Evolutionary conservation across 2,888 invertebrate genomes (phyloP), one percentile per base, ranked within the genome.

Genomic region (Drosophila robusta): DNA sequence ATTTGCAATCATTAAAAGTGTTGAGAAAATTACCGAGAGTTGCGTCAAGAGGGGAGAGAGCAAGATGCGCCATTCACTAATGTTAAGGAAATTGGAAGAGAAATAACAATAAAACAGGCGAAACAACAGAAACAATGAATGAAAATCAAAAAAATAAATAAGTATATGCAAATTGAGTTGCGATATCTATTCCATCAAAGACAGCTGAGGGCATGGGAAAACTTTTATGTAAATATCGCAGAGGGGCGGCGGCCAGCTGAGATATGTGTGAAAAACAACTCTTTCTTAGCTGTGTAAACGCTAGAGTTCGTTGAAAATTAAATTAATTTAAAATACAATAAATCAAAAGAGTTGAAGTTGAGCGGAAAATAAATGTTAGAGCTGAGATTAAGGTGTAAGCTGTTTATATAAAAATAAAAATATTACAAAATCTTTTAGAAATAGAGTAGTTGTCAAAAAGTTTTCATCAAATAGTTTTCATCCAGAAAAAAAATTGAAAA

Each of bases 161-260:
- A 42, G 12, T 14, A 65, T 66, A 80, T 80, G 80, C 64, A 70
- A 80, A 82, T 75, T 70, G 67, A 18, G 52, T 58, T 75, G 50
- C 16, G 18, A 22, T 24, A 66, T 18, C 47, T 39, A 34, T 34
- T 34, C 12, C 34, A 34, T 29, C 14, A 26, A 24, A 62, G 38
- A n/a, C 29, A 44, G 41, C 44, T n/a, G 44, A 32, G 32, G 45
- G 8, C 58, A 60, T 73, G 57, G 45, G 73, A 75, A 77, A 62
- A 47, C 57, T 62, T 57, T 46, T 45, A 34, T 75, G 57, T 26
- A 45, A 38, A 22, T 55, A 36, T 39, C 26, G 52, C 29, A 32
- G 36, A 34, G 42, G 16, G 26, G 3, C 34, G 7, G 14, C 9
- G 39, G 16, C 58, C 55, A 22, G 42, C 39, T 46, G 69, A 51